Percentiles rank a stretch among this genome's conserved stretches.
These are phyloP conservation scores for Rhagoletis zephyria DNA, from an alignment of 1,140 invertebrate genomes.

Conservation along the genomic window DNA sequence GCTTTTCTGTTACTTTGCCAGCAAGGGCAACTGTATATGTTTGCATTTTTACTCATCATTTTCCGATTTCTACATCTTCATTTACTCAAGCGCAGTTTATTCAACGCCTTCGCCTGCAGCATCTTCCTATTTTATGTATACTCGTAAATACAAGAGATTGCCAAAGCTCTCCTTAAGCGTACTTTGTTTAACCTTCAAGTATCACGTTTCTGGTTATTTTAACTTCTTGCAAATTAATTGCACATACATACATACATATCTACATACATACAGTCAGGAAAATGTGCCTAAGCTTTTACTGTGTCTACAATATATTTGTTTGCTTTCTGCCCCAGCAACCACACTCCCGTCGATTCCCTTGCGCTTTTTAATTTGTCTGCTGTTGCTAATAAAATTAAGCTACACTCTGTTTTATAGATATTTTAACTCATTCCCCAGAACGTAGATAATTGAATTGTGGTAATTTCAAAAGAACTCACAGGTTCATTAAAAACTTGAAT, in stretches of 20 bases:
- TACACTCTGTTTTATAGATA: constrained; percentile 3
- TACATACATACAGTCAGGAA: background rate
- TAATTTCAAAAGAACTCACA: constrained; percentile 2
- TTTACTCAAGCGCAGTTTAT: constrained; percentile 8
- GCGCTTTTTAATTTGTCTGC: background rate
- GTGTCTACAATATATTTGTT: background rate
- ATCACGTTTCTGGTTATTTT: constrained; percentile 13
- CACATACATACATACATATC: background rate
- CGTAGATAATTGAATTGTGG: background rate
- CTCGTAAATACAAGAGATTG: background rate
- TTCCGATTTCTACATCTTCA: background rate
- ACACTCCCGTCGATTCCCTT: background rate
- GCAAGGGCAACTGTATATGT: background rate
- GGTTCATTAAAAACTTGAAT: background rate
- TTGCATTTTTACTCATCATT: background rate
- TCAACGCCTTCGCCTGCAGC: constrained; percentile 41
- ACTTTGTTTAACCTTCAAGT: background rate
- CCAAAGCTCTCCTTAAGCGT: background rate
- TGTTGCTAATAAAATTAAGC: background rate
- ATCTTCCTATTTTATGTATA: background rate
- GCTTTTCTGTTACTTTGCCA: constrained; percentile 1
- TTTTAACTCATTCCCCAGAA: background rate
- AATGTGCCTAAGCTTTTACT: background rate
- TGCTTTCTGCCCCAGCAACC: background rate
- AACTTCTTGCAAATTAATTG: background rate